Evolutionary conservation across 2,888 invertebrate genomes (phyloP).

Genomic region (Stramonita haemastoma): DNA sequence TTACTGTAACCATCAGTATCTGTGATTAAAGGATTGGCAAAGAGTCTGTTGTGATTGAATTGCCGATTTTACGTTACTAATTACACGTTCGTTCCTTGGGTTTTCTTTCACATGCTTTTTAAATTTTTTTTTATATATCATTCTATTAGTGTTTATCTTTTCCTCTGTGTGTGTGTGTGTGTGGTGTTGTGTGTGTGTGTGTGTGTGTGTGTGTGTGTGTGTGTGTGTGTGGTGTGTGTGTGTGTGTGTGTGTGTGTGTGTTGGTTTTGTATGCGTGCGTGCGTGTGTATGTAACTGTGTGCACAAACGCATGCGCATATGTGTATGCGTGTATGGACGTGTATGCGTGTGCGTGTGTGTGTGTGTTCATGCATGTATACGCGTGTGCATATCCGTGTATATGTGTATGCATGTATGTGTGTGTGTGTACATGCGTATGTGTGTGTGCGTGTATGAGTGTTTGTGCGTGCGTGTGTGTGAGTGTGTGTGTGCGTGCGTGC

Average conservation of each 20-base stretch:
- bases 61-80: no score
- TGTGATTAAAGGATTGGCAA: not conserved
- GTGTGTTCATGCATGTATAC: not conserved
- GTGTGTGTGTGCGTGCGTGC: not conserved
- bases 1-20: no score
- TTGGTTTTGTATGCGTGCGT: not conserved
- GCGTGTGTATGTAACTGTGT: not conserved
- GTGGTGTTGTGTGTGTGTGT: not conserved
- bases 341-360: not conserved
- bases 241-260: not conserved
- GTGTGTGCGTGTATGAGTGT: not conserved
- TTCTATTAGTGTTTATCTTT: not conserved
- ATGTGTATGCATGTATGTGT: constrained; percentile 7
- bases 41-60: not conserved
- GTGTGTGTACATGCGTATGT: not conserved
- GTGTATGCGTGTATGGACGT: not conserved
- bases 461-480: not conserved
- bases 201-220: not conserved
- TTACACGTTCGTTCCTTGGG: no score
- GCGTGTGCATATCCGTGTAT: not conserved
- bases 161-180: not conserved
- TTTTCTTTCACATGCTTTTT: no score
- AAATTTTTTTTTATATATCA: no score
- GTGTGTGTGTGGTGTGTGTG: not conserved
- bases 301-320: not conserved